A percentile compares a stretch with the other conserved stretches of the same genome.
Conservation (phyloP, 1,140 invertebrate species). For the Cotesia glomerata region DNA sequence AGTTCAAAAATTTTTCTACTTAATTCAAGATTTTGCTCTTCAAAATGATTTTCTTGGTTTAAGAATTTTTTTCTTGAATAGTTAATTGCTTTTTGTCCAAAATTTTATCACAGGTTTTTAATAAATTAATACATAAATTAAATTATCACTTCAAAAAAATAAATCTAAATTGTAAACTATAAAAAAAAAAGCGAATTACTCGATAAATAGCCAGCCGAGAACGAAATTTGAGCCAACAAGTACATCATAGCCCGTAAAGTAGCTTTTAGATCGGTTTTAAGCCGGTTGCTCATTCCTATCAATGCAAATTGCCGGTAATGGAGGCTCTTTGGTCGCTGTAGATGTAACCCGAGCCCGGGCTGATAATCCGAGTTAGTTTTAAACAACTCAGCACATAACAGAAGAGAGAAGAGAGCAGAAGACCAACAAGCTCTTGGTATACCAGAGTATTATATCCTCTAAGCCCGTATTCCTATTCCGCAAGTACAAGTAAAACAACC, state of each 20-base stretch:
- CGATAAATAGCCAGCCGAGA: not conserved
- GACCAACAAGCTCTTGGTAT: not conserved
- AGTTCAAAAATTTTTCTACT: no score
- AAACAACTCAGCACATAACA: not conserved
- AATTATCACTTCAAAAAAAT: no score
- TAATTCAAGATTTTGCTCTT: no score
- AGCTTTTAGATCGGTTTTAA: slow-evolving; percentile 55
- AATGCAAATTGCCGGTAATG: slow-evolving; percentile 63
- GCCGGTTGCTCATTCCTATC: slow-evolving; percentile 51
- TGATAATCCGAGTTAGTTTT: slow-evolving; percentile 30
- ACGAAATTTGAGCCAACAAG: slow-evolving; percentile 29
- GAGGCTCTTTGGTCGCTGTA: slow-evolving; percentile 50
- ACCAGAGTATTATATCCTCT: not conserved
- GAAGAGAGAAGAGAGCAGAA: no score
- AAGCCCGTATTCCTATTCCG: not conserved
- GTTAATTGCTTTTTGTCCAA: no score
- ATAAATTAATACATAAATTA: no score
- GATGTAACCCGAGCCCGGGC: slow-evolving; percentile 55
- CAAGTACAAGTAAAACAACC: not conserved
- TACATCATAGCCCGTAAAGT: slow-evolving; percentile 46
- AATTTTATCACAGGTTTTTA: no score
- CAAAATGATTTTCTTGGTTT: no score
- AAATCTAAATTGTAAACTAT: no score
- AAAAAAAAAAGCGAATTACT: no score
- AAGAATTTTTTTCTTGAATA: no score